phyloP scores from a whole-genome alignment of 2,888 invertebrate genomes.

The Caenorhabditis sp. region DNA sequence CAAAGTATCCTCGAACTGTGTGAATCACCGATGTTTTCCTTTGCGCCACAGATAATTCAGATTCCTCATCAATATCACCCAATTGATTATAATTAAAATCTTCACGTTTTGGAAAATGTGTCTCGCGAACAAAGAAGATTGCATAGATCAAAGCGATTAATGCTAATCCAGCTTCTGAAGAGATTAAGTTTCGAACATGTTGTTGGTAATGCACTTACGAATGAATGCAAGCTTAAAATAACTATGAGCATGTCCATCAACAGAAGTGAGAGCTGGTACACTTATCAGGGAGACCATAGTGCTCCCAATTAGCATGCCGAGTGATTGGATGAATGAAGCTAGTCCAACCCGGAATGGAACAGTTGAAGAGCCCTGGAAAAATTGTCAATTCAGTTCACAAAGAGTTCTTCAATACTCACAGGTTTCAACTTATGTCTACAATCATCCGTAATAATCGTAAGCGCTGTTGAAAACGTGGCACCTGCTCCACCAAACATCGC shows the following conservation, averaged over 20 bases:
- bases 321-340: slow-evolving; percentile 56
- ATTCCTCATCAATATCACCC: slow-evolving; percentile 6
- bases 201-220: no score
- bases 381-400: slow-evolving; percentile 1
- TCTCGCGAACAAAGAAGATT: slow-evolving; percentile 56
- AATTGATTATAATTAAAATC: slow-evolving; percentile 33
- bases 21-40: slow-evolving; percentile 8
- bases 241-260: slow-evolving; percentile 46
- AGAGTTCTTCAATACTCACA: slow-evolving; percentile 20
- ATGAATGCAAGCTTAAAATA: slow-evolving; percentile 49
- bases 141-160: slow-evolving; percentile 56
- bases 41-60: slow-evolving; percentile 4
- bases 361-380: slow-evolving; percentile 57
- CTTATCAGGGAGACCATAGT: slow-evolving; percentile 45
- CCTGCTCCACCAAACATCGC: slow-evolving; percentile 52
- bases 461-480: slow-evolving; percentile 46
- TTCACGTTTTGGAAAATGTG: slow-evolving; percentile 44
- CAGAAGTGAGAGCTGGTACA: slow-evolving; percentile 46
- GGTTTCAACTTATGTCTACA: slow-evolving; percentile 54
- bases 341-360: slow-evolving; percentile 62
- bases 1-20: slow-evolving; percentile 10
- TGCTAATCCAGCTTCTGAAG: slow-evolving; percentile 46
- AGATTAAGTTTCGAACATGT: neutral
- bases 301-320: slow-evolving; percentile 52
- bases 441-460: slow-evolving; percentile 65